Evolutionary conservation across 2,888 invertebrate genomes (phyloP).

Genomic region (Stenoptilia bipunctidactyla): DNA sequence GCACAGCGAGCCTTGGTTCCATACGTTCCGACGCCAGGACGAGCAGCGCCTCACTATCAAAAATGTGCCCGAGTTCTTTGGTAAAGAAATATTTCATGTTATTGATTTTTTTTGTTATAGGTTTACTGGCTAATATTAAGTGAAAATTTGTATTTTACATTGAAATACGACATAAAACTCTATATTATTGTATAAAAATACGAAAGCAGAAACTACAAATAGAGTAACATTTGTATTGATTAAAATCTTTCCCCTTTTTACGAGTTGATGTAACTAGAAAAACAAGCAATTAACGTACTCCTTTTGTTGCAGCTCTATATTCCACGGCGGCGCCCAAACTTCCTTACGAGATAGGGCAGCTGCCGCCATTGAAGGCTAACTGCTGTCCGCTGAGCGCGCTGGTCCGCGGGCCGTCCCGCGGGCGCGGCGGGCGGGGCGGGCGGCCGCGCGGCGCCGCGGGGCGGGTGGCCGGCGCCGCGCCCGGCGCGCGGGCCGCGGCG

Average conservation of each 20-base stretch:
- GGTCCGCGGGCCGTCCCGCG: slow-evolving; percentile 34
- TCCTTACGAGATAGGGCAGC: slow-evolving; percentile 81
- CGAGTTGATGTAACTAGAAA: too few relatives aligned
- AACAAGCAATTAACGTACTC: too few relatives aligned
- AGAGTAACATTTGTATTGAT: too few relatives aligned
- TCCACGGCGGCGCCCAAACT: slow-evolving; percentile 75
- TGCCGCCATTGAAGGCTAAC: slow-evolving; percentile 73
- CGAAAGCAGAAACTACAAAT: too few relatives aligned
- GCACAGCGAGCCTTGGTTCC: slow-evolving; percentile 81
- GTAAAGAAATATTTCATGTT: too few relatives aligned
- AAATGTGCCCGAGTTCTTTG: slow-evolving; percentile 71
- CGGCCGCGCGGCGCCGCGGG: slow-evolving; percentile 50
- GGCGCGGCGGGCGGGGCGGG: slow-evolving; percentile 45
- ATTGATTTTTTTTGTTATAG: too few relatives aligned
- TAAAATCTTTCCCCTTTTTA: too few relatives aligned
- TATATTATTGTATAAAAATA: too few relatives aligned
- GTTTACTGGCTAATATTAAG: too few relatives aligned
- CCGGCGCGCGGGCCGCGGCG: slow-evolving; percentile 45
- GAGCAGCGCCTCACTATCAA: slow-evolving; percentile 75
- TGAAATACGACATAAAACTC: too few relatives aligned
- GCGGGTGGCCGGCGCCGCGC: slow-evolving; percentile 41
- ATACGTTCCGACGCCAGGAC: slow-evolving; percentile 83
- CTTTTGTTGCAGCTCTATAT: slow-evolving; percentile 58
- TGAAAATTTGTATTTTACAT: too few relatives aligned
- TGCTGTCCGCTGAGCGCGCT: slow-evolving; percentile 62